Evolutionary conservation across 2,797 vertebrate genomes (phyloP).

Genomic region (Toxotes lorentzi): DNA sequence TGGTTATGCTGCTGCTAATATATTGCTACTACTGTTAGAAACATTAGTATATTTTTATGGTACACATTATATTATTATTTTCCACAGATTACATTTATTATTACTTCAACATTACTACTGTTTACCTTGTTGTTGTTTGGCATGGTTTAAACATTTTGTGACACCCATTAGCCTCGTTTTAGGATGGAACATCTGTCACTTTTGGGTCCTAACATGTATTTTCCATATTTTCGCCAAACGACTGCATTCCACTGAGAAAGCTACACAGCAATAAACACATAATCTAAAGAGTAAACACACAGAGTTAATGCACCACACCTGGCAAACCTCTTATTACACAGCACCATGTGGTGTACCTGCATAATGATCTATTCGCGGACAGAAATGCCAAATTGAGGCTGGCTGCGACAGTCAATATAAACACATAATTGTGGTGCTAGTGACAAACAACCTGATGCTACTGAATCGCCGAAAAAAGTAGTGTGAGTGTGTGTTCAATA

Average conservation of each 20-base stretch:
- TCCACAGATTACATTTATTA: not conserved
- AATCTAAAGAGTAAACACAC: slow-evolving; percentile 14
- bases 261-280: slow-evolving; percentile 18
- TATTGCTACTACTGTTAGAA: not conserved
- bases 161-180: not conserved
- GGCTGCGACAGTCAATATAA: not conserved
- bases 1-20: not conserved
- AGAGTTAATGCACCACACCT: slow-evolving; percentile 48
- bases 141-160: slow-evolving; percentile 5
- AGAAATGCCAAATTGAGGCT: slow-evolving; percentile 29
- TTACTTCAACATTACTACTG: not conserved
- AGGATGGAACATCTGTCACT: slow-evolving; percentile 17
- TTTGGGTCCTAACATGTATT: slow-evolving; percentile 12
- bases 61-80: not conserved
- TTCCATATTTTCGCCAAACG: slow-evolving; percentile 21
- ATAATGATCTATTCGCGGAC: slow-evolving; percentile 47
- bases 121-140: not conserved
- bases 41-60: not conserved
- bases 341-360: slow-evolving; percentile 43
- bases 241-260: slow-evolving; percentile 17
- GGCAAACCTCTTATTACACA: slow-evolving; percentile 47
- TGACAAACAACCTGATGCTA: slow-evolving; percentile 1
- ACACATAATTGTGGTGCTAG: slow-evolving; percentile 10
- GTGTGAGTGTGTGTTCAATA: slow-evolving; percentile 1
- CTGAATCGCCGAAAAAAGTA: not conserved